Conservation (phyloP, 2,113 vertebrate species). For the Dicaeum eximium region DNA sequence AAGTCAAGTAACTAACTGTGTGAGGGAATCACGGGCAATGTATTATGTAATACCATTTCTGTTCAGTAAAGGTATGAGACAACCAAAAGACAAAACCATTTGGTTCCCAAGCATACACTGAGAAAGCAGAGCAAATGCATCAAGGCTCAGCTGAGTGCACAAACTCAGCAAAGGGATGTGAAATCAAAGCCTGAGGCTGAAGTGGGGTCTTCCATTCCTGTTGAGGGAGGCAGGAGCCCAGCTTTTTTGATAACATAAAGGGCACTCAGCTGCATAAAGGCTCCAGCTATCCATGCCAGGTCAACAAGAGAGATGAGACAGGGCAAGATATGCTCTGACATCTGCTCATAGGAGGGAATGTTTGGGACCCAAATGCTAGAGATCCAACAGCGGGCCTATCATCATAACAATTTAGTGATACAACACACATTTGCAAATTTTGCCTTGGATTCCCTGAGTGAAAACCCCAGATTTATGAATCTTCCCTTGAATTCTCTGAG, state of each 20-base stretch:
- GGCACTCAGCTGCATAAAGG: not conserved
- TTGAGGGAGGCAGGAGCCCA: accelerated
- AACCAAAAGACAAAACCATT: not conserved
- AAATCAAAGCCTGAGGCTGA: not conserved
- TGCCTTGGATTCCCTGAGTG: not conserved
- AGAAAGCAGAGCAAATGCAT: not conserved
- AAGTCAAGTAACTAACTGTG: not conserved
- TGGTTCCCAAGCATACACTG: not conserved
- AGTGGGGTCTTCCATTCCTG: not conserved
- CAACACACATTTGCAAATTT: not conserved
- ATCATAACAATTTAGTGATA: not conserved
- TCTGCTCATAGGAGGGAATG: not conserved
- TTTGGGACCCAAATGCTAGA: not conserved
- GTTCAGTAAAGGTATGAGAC: not conserved
- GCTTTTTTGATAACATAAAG: not conserved
- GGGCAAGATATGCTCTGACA: not conserved
- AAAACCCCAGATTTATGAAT: not conserved
- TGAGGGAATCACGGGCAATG: not conserved
- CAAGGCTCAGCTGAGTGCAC: accelerated
- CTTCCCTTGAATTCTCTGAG: not conserved
- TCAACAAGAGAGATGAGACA: not conserved
- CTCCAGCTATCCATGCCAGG: not conserved
- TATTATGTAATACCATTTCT: not conserved
- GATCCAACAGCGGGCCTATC: accelerated
- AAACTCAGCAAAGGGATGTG: accelerated